Conservation (phyloP, 2,888 invertebrate species). For the Slavum lentiscoides region DNA sequence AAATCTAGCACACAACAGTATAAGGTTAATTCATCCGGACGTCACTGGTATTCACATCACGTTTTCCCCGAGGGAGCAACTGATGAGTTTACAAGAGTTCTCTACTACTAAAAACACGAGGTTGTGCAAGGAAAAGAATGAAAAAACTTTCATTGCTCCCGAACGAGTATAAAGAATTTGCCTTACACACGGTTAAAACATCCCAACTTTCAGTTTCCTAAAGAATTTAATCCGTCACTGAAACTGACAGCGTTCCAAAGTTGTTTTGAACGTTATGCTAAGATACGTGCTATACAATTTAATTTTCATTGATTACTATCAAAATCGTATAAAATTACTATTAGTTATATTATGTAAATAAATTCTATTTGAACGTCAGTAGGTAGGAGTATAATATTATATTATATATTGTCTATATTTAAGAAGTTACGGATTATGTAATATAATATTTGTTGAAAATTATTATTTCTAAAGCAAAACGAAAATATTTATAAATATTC, state of each 20-base stretch:
- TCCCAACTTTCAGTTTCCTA: slow-evolving; percentile 32
- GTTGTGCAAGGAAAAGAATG: slow-evolving; percentile 3
- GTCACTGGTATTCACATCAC: slow-evolving; percentile 47
- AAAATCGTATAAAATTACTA: not conserved
- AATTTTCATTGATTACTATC: not conserved
- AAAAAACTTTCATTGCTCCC: slow-evolving; percentile 31
- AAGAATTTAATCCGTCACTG: slow-evolving; percentile 33
- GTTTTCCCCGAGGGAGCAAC: slow-evolving; percentile 43
- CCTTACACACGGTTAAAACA: slow-evolving; percentile 19
- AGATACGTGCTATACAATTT: not conserved
- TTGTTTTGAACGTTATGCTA: slow-evolving; percentile 10
- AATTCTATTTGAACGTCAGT: not conserved
- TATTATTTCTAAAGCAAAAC: too few relatives aligned
- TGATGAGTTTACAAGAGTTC: slow-evolving; percentile 53
- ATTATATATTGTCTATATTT: too few relatives aligned
- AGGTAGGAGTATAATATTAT: too few relatives aligned
- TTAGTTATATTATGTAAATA: not conserved
- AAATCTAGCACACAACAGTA: slow-evolving; percentile 19
- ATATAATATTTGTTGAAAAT: too few relatives aligned
- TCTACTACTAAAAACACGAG: slow-evolving; percentile 42
- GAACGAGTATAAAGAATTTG: slow-evolving; percentile 28
- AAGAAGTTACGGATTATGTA: too few relatives aligned
- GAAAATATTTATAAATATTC: too few relatives aligned
- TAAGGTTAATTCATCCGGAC: slow-evolving; percentile 37
- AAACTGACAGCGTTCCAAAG: slow-evolving; percentile 41